These are phyloP conservation scores for Campaea margaritaria DNA, from an alignment of 2,888 invertebrate genomes.

Conservation along the genomic window DNA sequence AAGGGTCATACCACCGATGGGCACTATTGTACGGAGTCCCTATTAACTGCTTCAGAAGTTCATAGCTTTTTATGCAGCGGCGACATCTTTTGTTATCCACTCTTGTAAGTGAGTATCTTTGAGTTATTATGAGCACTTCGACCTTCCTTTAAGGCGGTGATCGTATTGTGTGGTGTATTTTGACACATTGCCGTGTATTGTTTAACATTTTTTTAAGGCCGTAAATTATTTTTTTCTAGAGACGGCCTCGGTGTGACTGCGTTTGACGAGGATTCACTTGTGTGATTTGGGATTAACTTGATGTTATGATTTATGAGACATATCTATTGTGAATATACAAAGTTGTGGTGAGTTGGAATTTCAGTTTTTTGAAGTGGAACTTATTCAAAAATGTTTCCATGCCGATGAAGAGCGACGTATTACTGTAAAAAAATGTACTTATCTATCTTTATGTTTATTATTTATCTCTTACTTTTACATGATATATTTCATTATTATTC, in stretches of 20 bases:
- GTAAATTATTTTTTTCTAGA: conserved; percentile 72
- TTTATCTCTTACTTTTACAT: too few relatives aligned
- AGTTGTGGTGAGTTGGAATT: conserved; percentile 31
- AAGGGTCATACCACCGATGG: conserved; percentile 60
- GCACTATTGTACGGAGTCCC: conserved; percentile 64
- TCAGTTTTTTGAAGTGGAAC: conserved; percentile 13
- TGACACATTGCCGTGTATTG: conserved; percentile 81
- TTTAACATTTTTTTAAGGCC: conserved; percentile 68
- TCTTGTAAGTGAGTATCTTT: conserved; percentile 61
- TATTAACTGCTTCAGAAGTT: conserved; percentile 84
- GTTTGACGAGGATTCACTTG: conserved; percentile 72
- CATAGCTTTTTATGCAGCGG: conserved; percentile 72
- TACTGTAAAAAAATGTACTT: neutral
- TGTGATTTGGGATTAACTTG: conserved; percentile 66
- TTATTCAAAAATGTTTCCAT: neutral
- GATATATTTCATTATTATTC: too few relatives aligned
- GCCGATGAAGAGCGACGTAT: neutral
- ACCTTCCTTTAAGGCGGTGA: conserved; percentile 57
- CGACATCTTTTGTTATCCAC: conserved; percentile 65
- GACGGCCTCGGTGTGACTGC: conserved; percentile 49
- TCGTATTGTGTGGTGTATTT: conserved; percentile 77
- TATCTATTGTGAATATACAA: conserved; percentile 44
- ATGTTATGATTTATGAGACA: conserved; percentile 72
- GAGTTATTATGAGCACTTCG: conserved; percentile 59
- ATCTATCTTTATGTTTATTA: neutral